These are phyloP conservation scores for Liodrosophila aerea DNA, from an alignment of 2,888 invertebrate genomes.

Conservation along the genomic window DNA sequence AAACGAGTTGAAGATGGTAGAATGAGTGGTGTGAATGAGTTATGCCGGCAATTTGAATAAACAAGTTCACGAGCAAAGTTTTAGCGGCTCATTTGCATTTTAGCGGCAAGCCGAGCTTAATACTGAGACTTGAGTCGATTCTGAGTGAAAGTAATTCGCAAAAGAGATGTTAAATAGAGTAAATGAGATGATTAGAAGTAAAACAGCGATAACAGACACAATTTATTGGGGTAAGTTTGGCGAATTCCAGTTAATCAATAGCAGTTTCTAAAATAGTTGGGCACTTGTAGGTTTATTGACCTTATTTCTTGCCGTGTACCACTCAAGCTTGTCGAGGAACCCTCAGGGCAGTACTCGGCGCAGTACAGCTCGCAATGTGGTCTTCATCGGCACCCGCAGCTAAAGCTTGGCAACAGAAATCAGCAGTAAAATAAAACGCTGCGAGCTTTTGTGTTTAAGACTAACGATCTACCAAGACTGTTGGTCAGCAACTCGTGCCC, in stretches of 20 bases:
- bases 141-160: conserved; percentile 64
- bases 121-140: conserved; percentile 23
- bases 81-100: conserved; percentile 58
- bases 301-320: conserved; percentile 4
- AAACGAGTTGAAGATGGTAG: conserved; percentile 14
- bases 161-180: conserved; percentile 2
- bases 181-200: no score
- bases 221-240: conserved; percentile 3
- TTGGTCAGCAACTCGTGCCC: conserved; percentile 14
- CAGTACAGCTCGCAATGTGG: conserved; percentile 19
- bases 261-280: not conserved
- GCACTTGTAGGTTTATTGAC: conserved; percentile 45
- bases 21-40: conserved; percentile 2
- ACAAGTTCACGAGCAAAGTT: conserved; percentile 70
- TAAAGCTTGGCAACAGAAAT: conserved; percentile 31
- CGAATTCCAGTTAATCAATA: conserved; percentile 6
- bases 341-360: conserved; percentile 42
- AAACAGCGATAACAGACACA: no score
- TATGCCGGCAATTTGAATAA: conserved; percentile 67
- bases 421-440: conserved; percentile 10
- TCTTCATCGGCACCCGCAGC: conserved; percentile 24
- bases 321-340: conserved; percentile 28
- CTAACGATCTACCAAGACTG: conserved; percentile 19
- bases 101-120: conserved; percentile 30
- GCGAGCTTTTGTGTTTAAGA: conserved; percentile 55